Evolutionary conservation across 2,113 vertebrate genomes (phyloP).

Genomic region (Bos indicus): DNA sequence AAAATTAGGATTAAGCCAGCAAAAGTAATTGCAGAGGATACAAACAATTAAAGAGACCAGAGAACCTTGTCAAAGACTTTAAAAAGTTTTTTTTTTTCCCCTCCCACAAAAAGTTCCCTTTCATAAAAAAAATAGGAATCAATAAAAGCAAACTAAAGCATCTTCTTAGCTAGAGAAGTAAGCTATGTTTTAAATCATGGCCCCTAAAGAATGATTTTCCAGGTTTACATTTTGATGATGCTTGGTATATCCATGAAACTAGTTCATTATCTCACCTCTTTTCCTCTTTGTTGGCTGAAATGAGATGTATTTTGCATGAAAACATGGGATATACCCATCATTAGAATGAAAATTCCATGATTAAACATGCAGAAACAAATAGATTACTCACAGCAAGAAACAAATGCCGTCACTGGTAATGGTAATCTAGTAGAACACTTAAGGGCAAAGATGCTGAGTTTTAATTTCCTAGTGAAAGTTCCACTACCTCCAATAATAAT

Average conservation of each 20-base stretch:
- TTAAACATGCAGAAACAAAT: background rate
- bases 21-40: background rate
- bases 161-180: background rate
- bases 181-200: background rate
- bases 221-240: background rate
- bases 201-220: background rate
- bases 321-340: background rate
- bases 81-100: background rate
- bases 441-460: background rate
- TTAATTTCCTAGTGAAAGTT: conserved; percentile 10
- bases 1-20: background rate
- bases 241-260: background rate
- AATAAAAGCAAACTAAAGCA: background rate
- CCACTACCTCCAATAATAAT: background rate
- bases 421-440: background rate
- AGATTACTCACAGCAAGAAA: background rate
- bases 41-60: background rate
- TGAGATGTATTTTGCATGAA: background rate
- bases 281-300: background rate
- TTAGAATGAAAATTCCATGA: background rate
- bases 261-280: background rate
- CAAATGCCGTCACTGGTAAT: background rate
- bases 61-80: background rate
- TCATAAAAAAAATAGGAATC: conserved; percentile 7
- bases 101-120: background rate